phyloP scores from a whole-genome alignment of 1,140 invertebrate species.

The Ephestia elutella region DNA sequence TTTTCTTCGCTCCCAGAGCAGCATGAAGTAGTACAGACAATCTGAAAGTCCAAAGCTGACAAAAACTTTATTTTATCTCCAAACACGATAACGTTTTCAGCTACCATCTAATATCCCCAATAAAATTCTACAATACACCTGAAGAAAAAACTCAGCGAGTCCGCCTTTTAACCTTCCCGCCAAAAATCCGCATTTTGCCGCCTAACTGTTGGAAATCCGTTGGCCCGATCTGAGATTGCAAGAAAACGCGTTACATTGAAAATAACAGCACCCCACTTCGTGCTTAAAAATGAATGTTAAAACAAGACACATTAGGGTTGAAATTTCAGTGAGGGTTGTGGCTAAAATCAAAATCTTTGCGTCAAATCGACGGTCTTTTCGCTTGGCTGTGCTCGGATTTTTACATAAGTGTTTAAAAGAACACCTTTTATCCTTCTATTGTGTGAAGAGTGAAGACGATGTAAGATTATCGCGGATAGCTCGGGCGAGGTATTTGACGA shows the following conservation, averaged over 20 bases:
- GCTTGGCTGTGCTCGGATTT: not conserved
- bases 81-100: not conserved
- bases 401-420: slow-evolving; percentile 11
- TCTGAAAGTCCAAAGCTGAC: not conserved
- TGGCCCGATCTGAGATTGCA: slow-evolving; percentile 44
- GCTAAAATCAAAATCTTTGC: not conserved
- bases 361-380: not conserved
- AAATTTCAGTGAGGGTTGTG: not conserved
- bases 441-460: slow-evolving; percentile 1
- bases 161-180: slow-evolving; percentile 34
- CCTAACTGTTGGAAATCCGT: slow-evolving; percentile 41
- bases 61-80: not conserved
- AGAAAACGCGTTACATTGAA: slow-evolving; percentile 45
- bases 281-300: not conserved
- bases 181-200: slow-evolving; percentile 45
- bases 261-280: slow-evolving; percentile 15
- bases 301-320: not conserved
- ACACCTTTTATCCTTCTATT: slow-evolving; percentile 6
- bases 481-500: not conserved
- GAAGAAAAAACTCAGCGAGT: not conserved
- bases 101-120: no score
- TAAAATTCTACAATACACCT: not conserved
- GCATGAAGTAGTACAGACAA: no score
- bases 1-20: no score
- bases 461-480: not conserved